Conservation (phyloP, 1,140 invertebrate species). For the Zaprionus nigranus region DNA sequence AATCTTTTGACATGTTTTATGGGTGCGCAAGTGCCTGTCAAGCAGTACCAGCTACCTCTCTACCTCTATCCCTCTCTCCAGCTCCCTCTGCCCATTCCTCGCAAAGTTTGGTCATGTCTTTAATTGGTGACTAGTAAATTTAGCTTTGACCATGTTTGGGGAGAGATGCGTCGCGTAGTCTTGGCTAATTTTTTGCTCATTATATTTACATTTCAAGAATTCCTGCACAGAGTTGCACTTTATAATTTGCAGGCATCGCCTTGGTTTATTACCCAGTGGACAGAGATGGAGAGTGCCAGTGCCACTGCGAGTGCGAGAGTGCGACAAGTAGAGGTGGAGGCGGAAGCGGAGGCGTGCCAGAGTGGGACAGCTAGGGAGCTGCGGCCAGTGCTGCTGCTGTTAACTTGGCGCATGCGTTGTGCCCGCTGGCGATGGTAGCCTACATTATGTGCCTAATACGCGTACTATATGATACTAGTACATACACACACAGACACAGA, state of each 20-base stretch:
- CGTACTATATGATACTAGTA: constrained; percentile 28
- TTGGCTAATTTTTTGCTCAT: constrained; percentile 82
- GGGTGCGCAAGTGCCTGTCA: constrained; percentile 51
- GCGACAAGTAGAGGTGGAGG: neutral
- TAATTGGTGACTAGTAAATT: constrained; percentile 83
- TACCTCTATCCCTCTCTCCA: constrained; percentile 6
- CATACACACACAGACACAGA: constrained; percentile 6
- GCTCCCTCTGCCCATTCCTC: constrained; percentile 16
- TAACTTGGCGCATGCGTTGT: constrained; percentile 27
- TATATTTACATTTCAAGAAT: constrained; percentile 82
- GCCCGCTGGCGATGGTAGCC: constrained; percentile 53
- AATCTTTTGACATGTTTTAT: constrained; percentile 77
- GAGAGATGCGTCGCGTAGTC: constrained; percentile 45
- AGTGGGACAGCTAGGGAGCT: constrained; percentile 55
- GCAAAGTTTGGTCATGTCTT: constrained; percentile 45
- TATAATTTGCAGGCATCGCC: constrained; percentile 70
- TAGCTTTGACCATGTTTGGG: constrained; percentile 79
- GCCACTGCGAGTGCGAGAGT: neutral
- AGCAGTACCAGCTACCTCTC: constrained; percentile 15
- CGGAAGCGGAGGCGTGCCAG: constrained; percentile 31
- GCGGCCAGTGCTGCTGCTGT: constrained; percentile 51
- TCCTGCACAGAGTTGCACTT: constrained; percentile 67
- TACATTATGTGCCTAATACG: constrained; percentile 79
- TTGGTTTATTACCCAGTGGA: constrained; percentile 67
- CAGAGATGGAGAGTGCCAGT: constrained; percentile 6